Evolutionary conservation across 2,888 invertebrate species (phyloP).

Genomic region (Amphipoea oculea): DNA sequence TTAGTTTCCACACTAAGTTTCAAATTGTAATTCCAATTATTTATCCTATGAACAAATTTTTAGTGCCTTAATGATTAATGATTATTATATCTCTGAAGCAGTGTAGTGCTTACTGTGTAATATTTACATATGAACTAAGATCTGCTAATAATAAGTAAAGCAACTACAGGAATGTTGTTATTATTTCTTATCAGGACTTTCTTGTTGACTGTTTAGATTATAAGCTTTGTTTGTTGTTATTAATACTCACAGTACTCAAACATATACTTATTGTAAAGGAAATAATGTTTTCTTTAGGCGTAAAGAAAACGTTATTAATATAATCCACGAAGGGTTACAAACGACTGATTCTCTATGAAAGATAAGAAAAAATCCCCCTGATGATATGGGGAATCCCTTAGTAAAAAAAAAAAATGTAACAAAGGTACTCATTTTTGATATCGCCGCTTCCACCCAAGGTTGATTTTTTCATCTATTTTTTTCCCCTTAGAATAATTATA

Average conservation of each 20-base stretch:
- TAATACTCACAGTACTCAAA: background rate
- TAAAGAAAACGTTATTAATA: too few relatives aligned
- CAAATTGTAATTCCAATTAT: background rate
- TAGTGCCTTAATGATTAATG: background rate
- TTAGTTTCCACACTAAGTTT: background rate
- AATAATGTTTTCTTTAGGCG: background rate
- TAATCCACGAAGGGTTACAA: background rate
- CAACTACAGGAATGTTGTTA: slow-evolving; percentile 36
- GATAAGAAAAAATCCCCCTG: background rate
- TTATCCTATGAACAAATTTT: background rate
- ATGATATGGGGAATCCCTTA: background rate
- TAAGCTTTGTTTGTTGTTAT: slow-evolving; percentile 38
- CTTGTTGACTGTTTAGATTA: slow-evolving; percentile 48
- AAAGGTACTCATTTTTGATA: background rate
- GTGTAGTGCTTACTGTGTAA: background rate
- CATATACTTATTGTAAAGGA: background rate
- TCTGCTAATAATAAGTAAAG: slow-evolving; percentile 27
- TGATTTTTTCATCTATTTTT: background rate
- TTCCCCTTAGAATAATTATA: background rate
- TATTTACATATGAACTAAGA: slow-evolving; percentile 15
- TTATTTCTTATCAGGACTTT: slow-evolving; percentile 57
- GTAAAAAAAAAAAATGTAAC: slow-evolving; percentile 1
- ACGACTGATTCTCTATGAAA: background rate
- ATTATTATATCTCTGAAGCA: background rate
- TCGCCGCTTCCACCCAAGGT: background rate